Conservation (phyloP, 2,888 invertebrate genomes). For the Cephus rjabovi region DNA sequence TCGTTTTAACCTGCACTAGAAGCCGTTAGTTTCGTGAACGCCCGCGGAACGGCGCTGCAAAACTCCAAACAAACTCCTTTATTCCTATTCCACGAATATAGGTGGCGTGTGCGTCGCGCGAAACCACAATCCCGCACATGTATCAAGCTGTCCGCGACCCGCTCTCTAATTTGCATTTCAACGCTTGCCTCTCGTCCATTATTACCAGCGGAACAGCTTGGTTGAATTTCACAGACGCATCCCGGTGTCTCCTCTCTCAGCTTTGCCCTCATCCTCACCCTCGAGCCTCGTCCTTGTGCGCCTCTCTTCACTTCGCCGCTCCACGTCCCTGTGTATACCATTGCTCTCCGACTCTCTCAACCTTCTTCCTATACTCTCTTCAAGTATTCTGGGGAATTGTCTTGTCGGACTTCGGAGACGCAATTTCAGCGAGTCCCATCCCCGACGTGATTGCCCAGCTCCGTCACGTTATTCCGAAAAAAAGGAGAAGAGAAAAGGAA, state of each 20-base stretch:
- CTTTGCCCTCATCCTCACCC: neutral
- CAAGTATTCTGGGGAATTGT: constrained; percentile 31
- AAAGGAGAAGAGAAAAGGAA: neutral
- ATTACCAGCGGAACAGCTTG: constrained; percentile 64
- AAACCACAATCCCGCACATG: constrained; percentile 63
- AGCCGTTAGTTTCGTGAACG: neutral
- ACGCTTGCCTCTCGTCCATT: constrained; percentile 64
- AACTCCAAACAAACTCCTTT: constrained; percentile 59
- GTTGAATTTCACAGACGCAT: constrained; percentile 56
- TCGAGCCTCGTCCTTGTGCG: neutral
- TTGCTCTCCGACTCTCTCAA: constrained; percentile 5
- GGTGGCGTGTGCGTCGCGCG: constrained; percentile 55
- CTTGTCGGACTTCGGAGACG: constrained; percentile 39
- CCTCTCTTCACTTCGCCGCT: constrained; percentile 12
- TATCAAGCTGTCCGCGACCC: constrained; percentile 63
- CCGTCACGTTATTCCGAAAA: constrained; percentile 14
- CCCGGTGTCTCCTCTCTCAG: constrained; percentile 20
- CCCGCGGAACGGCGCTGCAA: constrained; percentile 27
- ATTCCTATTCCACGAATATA: constrained; percentile 57
- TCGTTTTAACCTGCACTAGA: neutral
- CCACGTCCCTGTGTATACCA: constrained; percentile 1
- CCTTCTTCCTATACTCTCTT: constrained; percentile 28
- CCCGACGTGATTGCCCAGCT: constrained; percentile 33
- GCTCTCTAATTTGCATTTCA: constrained; percentile 64
- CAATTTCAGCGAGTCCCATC: constrained; percentile 32